These are phyloP conservation scores for Catagonus wagneri DNA, from an alignment of 2,113 vertebrate species.

Conservation along the genomic window DNA sequence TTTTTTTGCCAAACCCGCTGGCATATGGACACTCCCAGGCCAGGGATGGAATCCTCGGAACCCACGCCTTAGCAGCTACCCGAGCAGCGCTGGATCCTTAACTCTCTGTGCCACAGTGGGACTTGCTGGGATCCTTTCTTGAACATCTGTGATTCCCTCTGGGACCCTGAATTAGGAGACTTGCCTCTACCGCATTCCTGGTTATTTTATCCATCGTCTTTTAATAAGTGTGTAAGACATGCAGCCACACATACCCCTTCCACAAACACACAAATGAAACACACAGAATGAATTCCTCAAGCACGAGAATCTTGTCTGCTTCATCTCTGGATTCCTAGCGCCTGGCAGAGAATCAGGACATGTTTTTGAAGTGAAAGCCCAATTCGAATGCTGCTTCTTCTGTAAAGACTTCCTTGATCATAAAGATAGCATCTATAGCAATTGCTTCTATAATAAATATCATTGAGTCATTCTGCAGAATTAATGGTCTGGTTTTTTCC, in stretches of 20 bases:
- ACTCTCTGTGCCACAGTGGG: too few relatives aligned
- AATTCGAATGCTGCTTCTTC: constrained; percentile 14
- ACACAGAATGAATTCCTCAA: constrained; percentile 21
- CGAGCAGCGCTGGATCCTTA: too few relatives aligned
- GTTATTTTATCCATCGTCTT: constrained; percentile 15
- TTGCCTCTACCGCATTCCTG: background rate
- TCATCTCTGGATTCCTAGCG: background rate
- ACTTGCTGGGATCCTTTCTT: too few relatives aligned
- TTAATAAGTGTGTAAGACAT: background rate
- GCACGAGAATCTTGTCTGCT: background rate
- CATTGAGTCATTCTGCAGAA: constrained; percentile 45
- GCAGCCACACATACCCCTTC: background rate
- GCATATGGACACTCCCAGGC: too few relatives aligned
- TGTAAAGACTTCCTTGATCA: constrained; percentile 38
- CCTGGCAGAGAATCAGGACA: background rate
- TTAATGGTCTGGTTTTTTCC: background rate
- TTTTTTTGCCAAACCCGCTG: too few relatives aligned
- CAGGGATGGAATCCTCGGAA: too few relatives aligned
- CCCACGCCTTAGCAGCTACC: too few relatives aligned
- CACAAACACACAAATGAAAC: background rate
- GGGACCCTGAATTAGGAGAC: background rate
- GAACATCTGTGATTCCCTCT: background rate
- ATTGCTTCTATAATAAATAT: constrained; percentile 55
- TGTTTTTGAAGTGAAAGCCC: constrained; percentile 13
- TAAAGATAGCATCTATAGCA: background rate